Evolutionary conservation across 2,888 invertebrate genomes (phyloP), one percentile per base, ranked within the genome.

Genomic region (Chalcis sispes): DNA sequence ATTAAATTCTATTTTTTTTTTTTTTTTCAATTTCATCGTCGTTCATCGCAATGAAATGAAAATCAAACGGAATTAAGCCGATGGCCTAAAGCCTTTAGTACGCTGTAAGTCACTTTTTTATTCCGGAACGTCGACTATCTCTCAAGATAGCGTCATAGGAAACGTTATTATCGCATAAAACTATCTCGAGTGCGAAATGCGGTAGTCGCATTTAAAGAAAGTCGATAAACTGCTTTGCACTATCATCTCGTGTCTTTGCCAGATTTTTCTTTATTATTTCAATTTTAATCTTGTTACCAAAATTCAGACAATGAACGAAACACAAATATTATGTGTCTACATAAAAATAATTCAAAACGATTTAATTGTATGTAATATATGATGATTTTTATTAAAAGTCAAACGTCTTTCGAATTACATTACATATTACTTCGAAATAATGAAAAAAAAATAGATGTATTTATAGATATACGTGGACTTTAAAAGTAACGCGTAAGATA

Each of bases 21-120:
- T 56, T 23, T 18, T n/a, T 10, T 36, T 46, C 8, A 46, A 48
- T 48, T 46, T 46, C 13, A 18, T 20, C 18, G 4, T 54, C 8
- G 29, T 10, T 25, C 15, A 18, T 32, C 15, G 42, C 32, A 13
- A 58, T 18, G 20, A 48, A 59, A 46, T 29, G 54, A 72, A 58
- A 54, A 69, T 69, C 54, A 27, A 65, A 62, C 50, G 61, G 27
- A 67, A 66, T 61, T 46, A n/a, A 15, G 50, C 23, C 23, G 59
- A 70, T 56, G 50, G 64, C 4, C 3, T 20, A 20, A 13, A 20
- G 66, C 29, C 62, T 71, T 66, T 71, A 71, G 59, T 58, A 27
- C 36, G 52, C 27, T 61, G 58, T 67, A 72, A 76, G 67, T 72
- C 67, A 69, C 72, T 67, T 72, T n/a, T 72, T 76, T 72, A 76